Conservation (phyloP, 2,888 invertebrate genomes). For the Laspeyria flexula region DNA sequence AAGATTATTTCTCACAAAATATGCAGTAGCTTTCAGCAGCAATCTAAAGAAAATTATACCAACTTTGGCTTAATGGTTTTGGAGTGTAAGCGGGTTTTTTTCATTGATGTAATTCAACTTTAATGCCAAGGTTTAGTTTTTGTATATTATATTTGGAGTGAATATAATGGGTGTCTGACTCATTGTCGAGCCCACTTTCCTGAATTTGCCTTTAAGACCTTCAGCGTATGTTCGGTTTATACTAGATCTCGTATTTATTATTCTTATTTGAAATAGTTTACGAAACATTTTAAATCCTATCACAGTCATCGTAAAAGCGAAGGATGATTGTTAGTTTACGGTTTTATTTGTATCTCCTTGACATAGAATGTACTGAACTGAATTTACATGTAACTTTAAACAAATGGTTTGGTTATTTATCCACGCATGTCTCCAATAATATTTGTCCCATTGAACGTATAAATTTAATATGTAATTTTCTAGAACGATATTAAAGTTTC, state of each 20-base stretch:
- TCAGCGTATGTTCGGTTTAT: constrained; percentile 2
- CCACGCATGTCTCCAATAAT: too few species aligned
- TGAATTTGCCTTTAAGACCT: constrained; percentile 11
- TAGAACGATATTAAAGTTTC: too few species aligned
- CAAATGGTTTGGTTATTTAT: not conserved
- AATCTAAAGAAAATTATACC: not conserved
- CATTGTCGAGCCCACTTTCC: constrained; percentile 20
- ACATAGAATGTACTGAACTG: not conserved
- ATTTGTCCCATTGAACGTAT: too few species aligned
- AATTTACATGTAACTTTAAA: not conserved
- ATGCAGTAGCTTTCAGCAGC: not conserved
- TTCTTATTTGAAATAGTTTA: not conserved
- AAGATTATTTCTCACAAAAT: too few species aligned
- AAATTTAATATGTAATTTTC: too few species aligned
- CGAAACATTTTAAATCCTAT: not conserved
- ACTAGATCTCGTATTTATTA: not conserved
- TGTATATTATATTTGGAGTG: constrained; percentile 19
- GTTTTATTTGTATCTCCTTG: not conserved
- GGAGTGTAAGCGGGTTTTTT: constrained; percentile 13
- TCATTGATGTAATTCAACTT: constrained; percentile 30
- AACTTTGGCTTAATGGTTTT: constrained; percentile 15
- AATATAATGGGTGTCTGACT: constrained; percentile 29
- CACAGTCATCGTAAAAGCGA: not conserved
- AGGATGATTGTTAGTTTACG: not conserved
- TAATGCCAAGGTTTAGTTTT: constrained; percentile 35